Evolutionary conservation across 2,797 vertebrate genomes (phyloP).

Genomic region (Craterocephalus amniculus): DNA sequence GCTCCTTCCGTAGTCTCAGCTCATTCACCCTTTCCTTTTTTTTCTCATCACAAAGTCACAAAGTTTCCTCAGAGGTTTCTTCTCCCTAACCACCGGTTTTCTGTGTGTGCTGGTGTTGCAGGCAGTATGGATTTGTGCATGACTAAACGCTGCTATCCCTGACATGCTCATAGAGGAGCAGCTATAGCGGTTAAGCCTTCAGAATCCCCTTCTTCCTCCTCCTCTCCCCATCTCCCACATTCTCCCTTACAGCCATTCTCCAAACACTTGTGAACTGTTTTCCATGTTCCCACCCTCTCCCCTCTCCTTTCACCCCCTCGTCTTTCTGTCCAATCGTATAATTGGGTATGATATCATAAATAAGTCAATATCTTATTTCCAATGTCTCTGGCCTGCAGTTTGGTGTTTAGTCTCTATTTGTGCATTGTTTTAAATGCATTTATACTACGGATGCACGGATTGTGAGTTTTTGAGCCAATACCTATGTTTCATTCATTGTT

Average conservation of each 20-base stretch:
- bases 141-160: conserved; percentile 59
- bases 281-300: conserved; percentile 28
- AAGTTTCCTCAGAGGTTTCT: conserved; percentile 3
- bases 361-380: conserved; percentile 14
- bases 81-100: conserved; percentile 20
- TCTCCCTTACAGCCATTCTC: conserved; percentile 36
- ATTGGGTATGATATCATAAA: conserved; percentile 4
- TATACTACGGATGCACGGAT: too few species aligned
- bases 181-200: conserved; percentile 53
- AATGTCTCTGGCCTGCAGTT: conserved; percentile 19
- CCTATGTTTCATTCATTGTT: too few species aligned
- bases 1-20: conserved; percentile 31
- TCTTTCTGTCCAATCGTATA: conserved; percentile 33
- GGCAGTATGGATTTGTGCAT: conserved; percentile 55
- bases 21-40: conserved; percentile 11
- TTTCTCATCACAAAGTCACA: conserved; percentile 8
- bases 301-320: background rate
- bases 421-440: conserved; percentile 3
- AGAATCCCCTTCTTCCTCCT: conserved; percentile 42
- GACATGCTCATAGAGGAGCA: conserved; percentile 52
- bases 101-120: conserved; percentile 40
- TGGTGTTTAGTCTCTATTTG: conserved; percentile 14
- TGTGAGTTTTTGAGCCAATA: too few species aligned
- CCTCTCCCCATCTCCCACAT: conserved; percentile 32
- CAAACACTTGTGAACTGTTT: conserved; percentile 30